These are phyloP conservation scores for Zaprionus capensis DNA, from an alignment of 1,140 invertebrate species.

Conservation along the genomic window DNA sequence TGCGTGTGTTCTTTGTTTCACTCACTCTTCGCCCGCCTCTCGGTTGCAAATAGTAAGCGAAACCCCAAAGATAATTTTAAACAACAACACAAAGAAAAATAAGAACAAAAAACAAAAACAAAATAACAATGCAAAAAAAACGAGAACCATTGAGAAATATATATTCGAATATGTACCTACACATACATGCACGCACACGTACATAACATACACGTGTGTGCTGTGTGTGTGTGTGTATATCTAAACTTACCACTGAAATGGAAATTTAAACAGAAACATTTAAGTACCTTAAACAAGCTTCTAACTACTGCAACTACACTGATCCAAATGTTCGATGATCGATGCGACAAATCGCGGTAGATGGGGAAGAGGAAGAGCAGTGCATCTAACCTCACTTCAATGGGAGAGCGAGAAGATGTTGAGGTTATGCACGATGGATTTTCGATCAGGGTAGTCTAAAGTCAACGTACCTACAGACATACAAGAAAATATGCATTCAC, in stretches of 20 bases:
- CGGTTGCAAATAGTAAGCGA: conserved; percentile 17
- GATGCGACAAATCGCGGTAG: conserved; percentile 1
- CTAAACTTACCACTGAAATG: conserved; percentile 11
- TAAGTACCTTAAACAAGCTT: conserved; percentile 12
- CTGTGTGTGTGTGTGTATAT: conserved; percentile 12
- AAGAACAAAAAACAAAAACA: neutral
- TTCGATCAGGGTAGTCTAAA: conserved; percentile 63
- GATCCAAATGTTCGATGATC: conserved; percentile 3
- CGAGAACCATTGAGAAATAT: conserved; percentile 44
- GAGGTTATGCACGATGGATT: conserved; percentile 10
- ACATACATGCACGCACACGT: conserved; percentile 38
- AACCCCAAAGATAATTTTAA: conserved; percentile 8
- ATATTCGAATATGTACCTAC: conserved; percentile 68
- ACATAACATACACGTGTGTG: conserved; percentile 3
- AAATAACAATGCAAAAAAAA: neutral
- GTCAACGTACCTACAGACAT: conserved; percentile 62
- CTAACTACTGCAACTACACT: neutral
- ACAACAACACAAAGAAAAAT: neutral
- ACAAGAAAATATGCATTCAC: conserved; percentile 38
- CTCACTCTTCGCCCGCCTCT: neutral
- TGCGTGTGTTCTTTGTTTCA: conserved; percentile 14
- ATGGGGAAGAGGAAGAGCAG: neutral
- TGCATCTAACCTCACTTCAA: neutral
- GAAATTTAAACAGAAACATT: conserved; percentile 9
- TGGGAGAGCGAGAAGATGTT: neutral